Percentiles rank a stretch among this genome's conserved stretches.
These are phyloP conservation scores for Acrossocheilus wenchowensis DNA, from an alignment of 2,797 vertebrate species.

Conservation along the genomic window DNA sequence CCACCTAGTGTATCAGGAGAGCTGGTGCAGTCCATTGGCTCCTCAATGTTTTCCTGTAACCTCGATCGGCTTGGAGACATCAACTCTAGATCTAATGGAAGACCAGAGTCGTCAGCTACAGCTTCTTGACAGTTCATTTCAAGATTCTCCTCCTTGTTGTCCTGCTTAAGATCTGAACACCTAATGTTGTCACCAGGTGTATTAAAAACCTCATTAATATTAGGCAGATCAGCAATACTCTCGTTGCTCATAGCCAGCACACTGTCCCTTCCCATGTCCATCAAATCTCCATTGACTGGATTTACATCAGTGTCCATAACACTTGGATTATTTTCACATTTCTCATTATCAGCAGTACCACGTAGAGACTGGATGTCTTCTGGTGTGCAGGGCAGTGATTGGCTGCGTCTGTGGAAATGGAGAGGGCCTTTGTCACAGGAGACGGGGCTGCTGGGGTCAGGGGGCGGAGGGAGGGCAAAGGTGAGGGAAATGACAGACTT, in stretches of 20 bases:
- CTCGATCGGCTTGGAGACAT: slow-evolving; percentile 63
- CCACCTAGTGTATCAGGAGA: slow-evolving; percentile 77
- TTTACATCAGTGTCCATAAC: neutral
- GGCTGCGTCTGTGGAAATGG: slow-evolving; percentile 81
- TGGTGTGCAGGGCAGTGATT: slow-evolving; percentile 87
- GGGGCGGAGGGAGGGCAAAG: slow-evolving; percentile 83
- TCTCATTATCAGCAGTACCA: slow-evolving; percentile 39
- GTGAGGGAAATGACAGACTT: slow-evolving; percentile 90
- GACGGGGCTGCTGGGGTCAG: slow-evolving; percentile 68
- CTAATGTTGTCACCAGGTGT: neutral
- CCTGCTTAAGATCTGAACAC: slow-evolving; percentile 2
- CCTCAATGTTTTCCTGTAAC: slow-evolving; percentile 63
- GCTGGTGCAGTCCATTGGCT: slow-evolving; percentile 84
- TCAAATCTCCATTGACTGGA: neutral
- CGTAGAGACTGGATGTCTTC: slow-evolving; percentile 75
- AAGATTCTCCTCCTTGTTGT: slow-evolving; percentile 19
- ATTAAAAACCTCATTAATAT: neutral
- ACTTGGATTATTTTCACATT: slow-evolving; percentile 28
- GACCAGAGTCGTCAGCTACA: slow-evolving; percentile 69
- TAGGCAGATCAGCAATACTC: slow-evolving; percentile 39
- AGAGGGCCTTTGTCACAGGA: slow-evolving; percentile 67
- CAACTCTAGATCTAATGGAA: slow-evolving; percentile 69
- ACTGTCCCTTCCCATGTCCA: slow-evolving; percentile 43
- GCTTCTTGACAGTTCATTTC: neutral
- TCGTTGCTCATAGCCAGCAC: slow-evolving; percentile 42